These are phyloP conservation scores for Caenorhabditis uteleia DNA, from an alignment of 2,888 invertebrate genomes.

Conservation along the genomic window DNA sequence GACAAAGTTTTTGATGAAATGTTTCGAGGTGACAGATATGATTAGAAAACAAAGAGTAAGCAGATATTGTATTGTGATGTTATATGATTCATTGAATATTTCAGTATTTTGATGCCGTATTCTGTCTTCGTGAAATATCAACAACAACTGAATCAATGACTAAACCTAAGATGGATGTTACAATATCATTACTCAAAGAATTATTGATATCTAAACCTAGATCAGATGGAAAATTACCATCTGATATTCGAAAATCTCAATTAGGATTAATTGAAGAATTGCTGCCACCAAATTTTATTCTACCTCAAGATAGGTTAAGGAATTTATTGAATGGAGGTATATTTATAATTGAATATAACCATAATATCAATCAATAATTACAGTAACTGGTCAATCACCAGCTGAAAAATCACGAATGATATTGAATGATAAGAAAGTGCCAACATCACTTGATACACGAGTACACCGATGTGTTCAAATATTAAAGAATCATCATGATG, in stretches of 20 bases:
- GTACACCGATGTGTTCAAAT: conserved; percentile 4
- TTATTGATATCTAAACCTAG: conserved; percentile 9
- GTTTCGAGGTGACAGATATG: conserved; percentile 26
- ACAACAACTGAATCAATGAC: background rate
- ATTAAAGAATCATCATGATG: conserved; percentile 39
- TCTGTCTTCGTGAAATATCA: background rate
- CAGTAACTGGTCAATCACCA: conserved; percentile 15
- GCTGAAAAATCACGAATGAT: conserved; percentile 18
- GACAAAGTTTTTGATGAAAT: conserved; percentile 14
- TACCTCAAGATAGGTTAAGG: conserved; percentile 34
- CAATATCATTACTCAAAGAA: conserved; percentile 15
- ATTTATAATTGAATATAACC: background rate
- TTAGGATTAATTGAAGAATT: conserved; percentile 21
- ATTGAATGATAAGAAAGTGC: conserved; percentile 8
- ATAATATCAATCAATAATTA: background rate
- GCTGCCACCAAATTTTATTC: conserved; percentile 35
- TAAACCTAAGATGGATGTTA: conserved; percentile 1
- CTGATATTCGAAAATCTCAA: conserved; percentile 12
- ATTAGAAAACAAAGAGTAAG: conserved; percentile 6
- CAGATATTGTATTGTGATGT: background rate
- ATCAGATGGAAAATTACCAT: background rate
- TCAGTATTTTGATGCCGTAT: conserved; percentile 26
- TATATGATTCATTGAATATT: background rate
- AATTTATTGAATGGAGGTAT: conserved; percentile 23
- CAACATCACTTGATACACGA: background rate